Conservation (phyloP, 2,888 invertebrate species). For the Rosalia funebris region DNA sequence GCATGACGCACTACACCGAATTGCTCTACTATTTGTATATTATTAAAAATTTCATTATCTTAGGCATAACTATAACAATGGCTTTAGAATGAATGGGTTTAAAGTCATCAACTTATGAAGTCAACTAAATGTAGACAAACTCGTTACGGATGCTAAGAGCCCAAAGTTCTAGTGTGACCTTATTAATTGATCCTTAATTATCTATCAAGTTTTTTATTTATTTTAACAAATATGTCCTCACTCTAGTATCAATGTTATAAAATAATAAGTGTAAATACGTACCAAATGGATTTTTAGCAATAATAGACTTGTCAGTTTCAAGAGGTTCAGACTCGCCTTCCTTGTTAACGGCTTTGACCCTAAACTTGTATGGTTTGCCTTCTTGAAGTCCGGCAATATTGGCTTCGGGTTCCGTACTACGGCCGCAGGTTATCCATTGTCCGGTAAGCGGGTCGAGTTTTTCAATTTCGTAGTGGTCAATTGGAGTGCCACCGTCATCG, state of each 20-base stretch:
- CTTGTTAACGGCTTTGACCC: slow-evolving; percentile 97
- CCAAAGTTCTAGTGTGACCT: too few relatives aligned
- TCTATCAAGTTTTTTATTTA: too few relatives aligned
- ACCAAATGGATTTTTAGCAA: slow-evolving; percentile 99
- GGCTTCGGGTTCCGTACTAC: slow-evolving; percentile 85
- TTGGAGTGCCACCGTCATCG: slow-evolving; percentile 94
- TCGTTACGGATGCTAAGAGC: too few relatives aligned
- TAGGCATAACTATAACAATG: too few relatives aligned
- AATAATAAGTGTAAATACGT: slow-evolving; percentile 52
- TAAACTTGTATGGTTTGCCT: slow-evolving; percentile 97
- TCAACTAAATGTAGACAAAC: too few relatives aligned
- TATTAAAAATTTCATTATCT: too few relatives aligned
- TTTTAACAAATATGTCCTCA: slow-evolving; percentile 23
- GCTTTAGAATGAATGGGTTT: too few relatives aligned
- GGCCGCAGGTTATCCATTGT: slow-evolving; percentile 92
- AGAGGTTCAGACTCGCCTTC: slow-evolving; percentile 98
- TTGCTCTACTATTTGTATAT: too few relatives aligned
- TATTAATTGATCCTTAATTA: too few relatives aligned
- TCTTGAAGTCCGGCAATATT: slow-evolving; percentile 86
- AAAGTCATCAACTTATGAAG: too few relatives aligned
- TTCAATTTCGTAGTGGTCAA: slow-evolving; percentile 96
- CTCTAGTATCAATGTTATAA: slow-evolving; percentile 23
- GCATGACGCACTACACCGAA: too few relatives aligned
- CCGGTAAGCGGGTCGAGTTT: slow-evolving; percentile 92
- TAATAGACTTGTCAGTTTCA: slow-evolving; percentile 91